Percentiles rank a stretch among this genome's conserved stretches.
Conservation (phyloP, 2,113 vertebrate genomes). For the Leptobrachium ailaonicum region DNA sequence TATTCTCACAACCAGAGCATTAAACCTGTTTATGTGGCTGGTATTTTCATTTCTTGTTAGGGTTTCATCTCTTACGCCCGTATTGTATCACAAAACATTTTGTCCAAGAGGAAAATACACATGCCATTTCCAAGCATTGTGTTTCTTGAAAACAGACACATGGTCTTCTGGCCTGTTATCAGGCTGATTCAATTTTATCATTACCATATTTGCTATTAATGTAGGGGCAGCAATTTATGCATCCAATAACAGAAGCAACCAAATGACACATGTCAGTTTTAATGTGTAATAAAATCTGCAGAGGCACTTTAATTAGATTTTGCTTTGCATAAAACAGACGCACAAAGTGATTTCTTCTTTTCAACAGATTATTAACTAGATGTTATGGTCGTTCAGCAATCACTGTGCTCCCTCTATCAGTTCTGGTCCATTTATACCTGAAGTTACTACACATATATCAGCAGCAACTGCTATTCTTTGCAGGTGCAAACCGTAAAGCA, state of each 20-base stretch:
- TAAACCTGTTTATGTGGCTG: too few species aligned
- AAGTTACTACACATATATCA: too few species aligned
- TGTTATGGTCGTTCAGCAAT: background rate
- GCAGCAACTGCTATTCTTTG: too few species aligned
- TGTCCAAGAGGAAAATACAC: background rate
- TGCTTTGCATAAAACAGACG: slow-evolving; percentile 40
- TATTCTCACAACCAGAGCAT: too few species aligned
- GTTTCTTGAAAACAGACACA: background rate
- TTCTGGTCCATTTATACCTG: too few species aligned
- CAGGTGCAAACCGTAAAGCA: too few species aligned
- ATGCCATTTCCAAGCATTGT: background rate
- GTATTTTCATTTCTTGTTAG: too few species aligned
- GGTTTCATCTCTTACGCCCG: background rate
- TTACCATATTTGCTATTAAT: slow-evolving; percentile 40
- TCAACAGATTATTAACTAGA: background rate
- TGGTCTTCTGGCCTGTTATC: slow-evolving; percentile 22
- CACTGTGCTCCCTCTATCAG: background rate
- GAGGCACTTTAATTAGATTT: slow-evolving; percentile 41
- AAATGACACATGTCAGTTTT: slow-evolving; percentile 49
- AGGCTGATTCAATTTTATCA: slow-evolving; percentile 19
- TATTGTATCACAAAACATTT: background rate
- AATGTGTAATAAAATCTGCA: slow-evolving; percentile 43
- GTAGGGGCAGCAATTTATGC: slow-evolving; percentile 39
- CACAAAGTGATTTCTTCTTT: background rate
- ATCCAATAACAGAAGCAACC: slow-evolving; percentile 28